Evolutionary conservation across 2,113 vertebrate genomes (phyloP), one percentile per base, ranked within the genome.

Genomic region (Perccottus glenii): DNA sequence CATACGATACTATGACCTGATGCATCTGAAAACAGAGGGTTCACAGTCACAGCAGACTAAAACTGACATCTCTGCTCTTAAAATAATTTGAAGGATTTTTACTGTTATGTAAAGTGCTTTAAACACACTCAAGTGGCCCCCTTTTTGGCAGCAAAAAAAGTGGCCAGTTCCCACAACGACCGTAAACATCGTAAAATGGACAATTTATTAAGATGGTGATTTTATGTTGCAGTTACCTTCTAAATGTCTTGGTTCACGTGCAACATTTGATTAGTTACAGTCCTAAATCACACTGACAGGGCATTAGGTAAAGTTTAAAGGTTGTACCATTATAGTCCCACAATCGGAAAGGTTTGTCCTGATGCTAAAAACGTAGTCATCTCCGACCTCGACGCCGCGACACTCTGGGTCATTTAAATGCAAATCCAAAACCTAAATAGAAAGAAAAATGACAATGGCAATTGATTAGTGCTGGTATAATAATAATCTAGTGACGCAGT

Each of bases 351-450:
- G 86, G 70, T 93, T 89, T 0, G 60, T 92, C 84, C 86, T 93
- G 42, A 93, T 92, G 76, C 76, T 93, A 84, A 94, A 93, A 38
- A 92, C 62, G 0, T 91, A 93, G 67, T 86, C 56, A 5, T 88
- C 85, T 53, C 67, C 86, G 1, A 84, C 88, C 87, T 91, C 83
- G 16, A 63, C 73, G 11, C 92, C 90, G 0, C 81, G 85, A 40
- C 86, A 92, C 35, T 88, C 80, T 0, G 89, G 82, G 16, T 92
- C 71, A 32, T 92, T 94, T 46, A 92, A 66, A 75, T 95, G 84
- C 75, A 94, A 86, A 91, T 94, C 88, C 88, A 87, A 92, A 62
- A 88, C 88, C 91, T 94, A 64, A 44, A 63, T 36, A 60, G n/a
- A 40, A 43, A 36, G 8, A 70, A 46, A 64, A 8, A 51, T 10